phyloP scores from a whole-genome alignment of 2,797 vertebrate genomes.

The Xyrichtys novacula region DNA sequence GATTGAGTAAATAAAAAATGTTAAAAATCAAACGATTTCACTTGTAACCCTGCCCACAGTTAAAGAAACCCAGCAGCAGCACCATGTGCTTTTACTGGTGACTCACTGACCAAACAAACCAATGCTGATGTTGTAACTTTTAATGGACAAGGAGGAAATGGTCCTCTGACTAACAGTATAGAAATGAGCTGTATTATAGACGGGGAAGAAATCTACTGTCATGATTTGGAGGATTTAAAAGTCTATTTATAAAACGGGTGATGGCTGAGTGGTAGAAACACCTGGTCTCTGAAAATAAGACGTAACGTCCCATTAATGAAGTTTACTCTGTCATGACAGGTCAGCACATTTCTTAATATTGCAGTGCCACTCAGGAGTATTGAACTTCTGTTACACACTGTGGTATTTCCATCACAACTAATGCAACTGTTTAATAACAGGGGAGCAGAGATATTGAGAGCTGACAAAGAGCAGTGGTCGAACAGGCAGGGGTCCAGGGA shows the following conservation, averaged over 20 bases:
- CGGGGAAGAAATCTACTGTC: background rate
- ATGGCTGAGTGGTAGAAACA: conserved; percentile 3
- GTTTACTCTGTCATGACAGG: conserved; percentile 21
- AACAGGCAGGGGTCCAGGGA: conserved; percentile 73
- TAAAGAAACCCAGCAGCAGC: conserved; percentile 10
- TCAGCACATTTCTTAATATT: conserved; percentile 4
- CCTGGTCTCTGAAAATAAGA: conserved; percentile 4
- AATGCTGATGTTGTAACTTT: background rate
- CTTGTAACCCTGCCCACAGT: background rate
- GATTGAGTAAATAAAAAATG: background rate
- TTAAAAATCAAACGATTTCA: background rate
- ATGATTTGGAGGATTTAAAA: conserved; percentile 12
- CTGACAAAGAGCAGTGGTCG: conserved; percentile 63
- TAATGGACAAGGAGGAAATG: background rate
- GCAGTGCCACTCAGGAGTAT: conserved; percentile 22
- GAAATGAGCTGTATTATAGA: background rate
- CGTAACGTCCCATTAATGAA: conserved; percentile 17
- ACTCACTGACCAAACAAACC: background rate
- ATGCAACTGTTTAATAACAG: conserved; percentile 62
- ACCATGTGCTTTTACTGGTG: conserved; percentile 13
- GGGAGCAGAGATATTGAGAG: conserved; percentile 51
- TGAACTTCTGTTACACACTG: conserved; percentile 50
- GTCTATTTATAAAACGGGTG: background rate
- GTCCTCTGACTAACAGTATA: background rate
- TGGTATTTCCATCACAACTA: conserved; percentile 65